These are phyloP conservation scores for Epinotia nisella DNA, from an alignment of 2,888 invertebrate species.

Conservation along the genomic window DNA sequence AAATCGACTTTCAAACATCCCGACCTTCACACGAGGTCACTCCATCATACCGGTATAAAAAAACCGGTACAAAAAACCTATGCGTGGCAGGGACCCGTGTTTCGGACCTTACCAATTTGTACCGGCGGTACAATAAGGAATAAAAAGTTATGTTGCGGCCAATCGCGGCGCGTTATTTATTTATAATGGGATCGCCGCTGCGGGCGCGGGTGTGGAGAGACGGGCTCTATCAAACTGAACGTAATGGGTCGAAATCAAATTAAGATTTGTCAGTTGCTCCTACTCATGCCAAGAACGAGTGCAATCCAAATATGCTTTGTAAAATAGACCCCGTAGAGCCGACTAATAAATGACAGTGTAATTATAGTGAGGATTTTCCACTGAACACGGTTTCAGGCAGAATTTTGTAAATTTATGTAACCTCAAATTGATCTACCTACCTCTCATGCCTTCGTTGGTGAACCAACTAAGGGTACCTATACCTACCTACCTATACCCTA, in stretches of 20 bases:
- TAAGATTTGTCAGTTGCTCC: neutral
- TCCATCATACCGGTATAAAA: constrained; percentile 30
- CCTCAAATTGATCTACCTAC: too few relatives aligned
- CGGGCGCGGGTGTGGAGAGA: constrained; percentile 17
- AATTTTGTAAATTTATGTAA: too few relatives aligned
- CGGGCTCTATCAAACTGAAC: neutral
- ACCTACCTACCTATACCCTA: too few relatives aligned
- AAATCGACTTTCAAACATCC: constrained; percentile 24
- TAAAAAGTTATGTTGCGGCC: constrained; percentile 33
- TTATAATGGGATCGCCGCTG: constrained; percentile 34
- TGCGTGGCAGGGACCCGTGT: constrained; percentile 40
- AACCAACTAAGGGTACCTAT: too few relatives aligned
- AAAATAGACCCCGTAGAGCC: neutral
- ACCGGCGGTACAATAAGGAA: constrained; percentile 32
- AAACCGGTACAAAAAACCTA: constrained; percentile 39
- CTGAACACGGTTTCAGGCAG: too few relatives aligned
- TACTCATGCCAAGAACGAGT: too few relatives aligned
- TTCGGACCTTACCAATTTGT: constrained; percentile 43
- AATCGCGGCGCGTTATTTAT: constrained; percentile 32
- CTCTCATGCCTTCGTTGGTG: too few relatives aligned
- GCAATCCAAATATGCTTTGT: neutral
- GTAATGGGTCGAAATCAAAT: neutral
- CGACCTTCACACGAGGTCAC: constrained; percentile 44
- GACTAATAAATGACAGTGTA: neutral
- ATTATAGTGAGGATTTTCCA: too few relatives aligned